phyloP scores from a whole-genome alignment of 2,888 invertebrate genomes.

The Callimorpha dominula region DNA sequence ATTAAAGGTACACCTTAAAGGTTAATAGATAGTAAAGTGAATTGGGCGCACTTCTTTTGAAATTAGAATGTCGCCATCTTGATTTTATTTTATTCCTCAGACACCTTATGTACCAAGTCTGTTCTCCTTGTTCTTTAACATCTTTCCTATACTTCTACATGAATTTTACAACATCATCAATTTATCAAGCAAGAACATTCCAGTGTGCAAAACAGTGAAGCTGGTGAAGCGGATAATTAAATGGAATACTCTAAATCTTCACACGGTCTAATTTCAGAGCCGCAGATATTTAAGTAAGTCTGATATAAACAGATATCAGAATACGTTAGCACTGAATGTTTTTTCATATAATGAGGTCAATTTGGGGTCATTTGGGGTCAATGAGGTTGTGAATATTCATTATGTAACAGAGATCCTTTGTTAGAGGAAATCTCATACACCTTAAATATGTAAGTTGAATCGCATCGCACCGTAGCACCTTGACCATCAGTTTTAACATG shows the following conservation, averaged over 20 bases:
- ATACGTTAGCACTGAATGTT: conserved; percentile 38
- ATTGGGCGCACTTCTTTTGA: neutral
- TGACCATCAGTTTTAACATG: neutral
- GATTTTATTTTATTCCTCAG: no score
- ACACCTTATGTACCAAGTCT: neutral
- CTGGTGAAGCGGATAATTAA: neutral
- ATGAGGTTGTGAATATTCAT: neutral
- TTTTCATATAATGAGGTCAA: conserved; percentile 10
- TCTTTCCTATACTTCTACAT: neutral
- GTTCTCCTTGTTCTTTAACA: neutral
- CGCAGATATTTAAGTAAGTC: conserved; percentile 17
- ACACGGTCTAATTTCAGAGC: conserved; percentile 27
- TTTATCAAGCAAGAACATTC: neutral
- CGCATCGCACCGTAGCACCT: no score
- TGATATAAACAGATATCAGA: conserved; percentile 25
- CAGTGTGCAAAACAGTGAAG: neutral
- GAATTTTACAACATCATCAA: neutral
- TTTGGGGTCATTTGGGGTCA: neutral
- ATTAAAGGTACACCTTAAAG: neutral
- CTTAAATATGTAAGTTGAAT: no score
- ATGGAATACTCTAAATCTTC: neutral
- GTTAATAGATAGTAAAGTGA: neutral
- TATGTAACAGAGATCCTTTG: no score
- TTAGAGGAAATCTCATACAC: no score
- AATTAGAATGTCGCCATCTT: neutral